Percentiles rank a stretch among this genome's conserved stretches.
Conservation (phyloP, 2,888 invertebrate genomes). For the Drosophila nigricruria region DNA sequence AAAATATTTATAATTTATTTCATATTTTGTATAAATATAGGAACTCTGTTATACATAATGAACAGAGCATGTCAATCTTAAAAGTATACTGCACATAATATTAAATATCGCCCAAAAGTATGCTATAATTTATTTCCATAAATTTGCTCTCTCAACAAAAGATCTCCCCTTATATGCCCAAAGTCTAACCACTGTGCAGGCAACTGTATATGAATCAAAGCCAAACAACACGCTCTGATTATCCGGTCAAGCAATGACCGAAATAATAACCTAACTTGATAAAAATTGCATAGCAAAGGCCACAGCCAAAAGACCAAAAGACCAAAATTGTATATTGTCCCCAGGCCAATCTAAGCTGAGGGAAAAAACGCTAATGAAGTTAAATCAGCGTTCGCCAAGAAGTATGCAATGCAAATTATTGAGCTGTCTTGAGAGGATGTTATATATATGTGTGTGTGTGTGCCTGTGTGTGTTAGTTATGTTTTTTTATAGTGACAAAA, state of each 20-base stretch:
- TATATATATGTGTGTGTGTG: neutral
- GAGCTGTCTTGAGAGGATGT: conserved; percentile 25
- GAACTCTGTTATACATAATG: too few species aligned
- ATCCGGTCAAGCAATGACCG: conserved; percentile 76
- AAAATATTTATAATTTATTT: neutral
- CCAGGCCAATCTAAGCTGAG: conserved; percentile 36
- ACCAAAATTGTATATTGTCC: conserved; percentile 24
- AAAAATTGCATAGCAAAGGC: conserved; percentile 49
- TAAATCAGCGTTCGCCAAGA: conserved; percentile 37
- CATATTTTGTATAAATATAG: neutral
- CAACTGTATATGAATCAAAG: conserved; percentile 20
- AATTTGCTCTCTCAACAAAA: neutral
- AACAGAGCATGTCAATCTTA: too few species aligned
- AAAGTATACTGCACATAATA: neutral
- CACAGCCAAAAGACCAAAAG: conserved; percentile 16
- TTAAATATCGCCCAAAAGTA: neutral
- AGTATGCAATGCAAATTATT: conserved; percentile 51
- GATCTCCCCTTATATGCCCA: too few species aligned
- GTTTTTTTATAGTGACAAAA: conserved; percentile 60
- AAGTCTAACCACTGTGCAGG: conserved; percentile 36
- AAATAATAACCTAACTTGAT: conserved; percentile 37
- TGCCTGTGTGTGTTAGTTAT: conserved; percentile 29
- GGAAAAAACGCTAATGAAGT: conserved; percentile 67
- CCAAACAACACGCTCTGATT: conserved; percentile 67
- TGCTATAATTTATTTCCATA: neutral